A percentile compares a stretch with the other conserved stretches of the same genome.
phyloP scores from a whole-genome alignment of 2,113 vertebrate species.

The human region GRCh38 chrX:77552501-77553000 shows the following conservation, averaged over 20 bases:
- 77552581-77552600: too few species aligned
- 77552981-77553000: slow-evolving; percentile 16
- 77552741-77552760: slow-evolving; percentile 13
- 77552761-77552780: slow-evolving; percentile 44
- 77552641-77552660: background rate
- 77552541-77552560: too few species aligned
- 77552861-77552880: slow-evolving; percentile 10
- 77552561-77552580: too few species aligned
- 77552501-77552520: too few species aligned
- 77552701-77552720: background rate
- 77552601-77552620: too few species aligned
- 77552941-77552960: background rate
- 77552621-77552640: slow-evolving; percentile 27
- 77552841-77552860: background rate
- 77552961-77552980: slow-evolving; percentile 39
- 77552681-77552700: slow-evolving; percentile 33
- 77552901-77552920: slow-evolving; percentile 14
- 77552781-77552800: slow-evolving; percentile 16
- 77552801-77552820: slow-evolving; percentile 30
- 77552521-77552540: too few species aligned
- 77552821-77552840: background rate
- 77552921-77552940: slow-evolving; percentile 37
- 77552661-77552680: background rate
- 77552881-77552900: background rate
- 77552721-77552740: slow-evolving; percentile 18